Evolutionary conservation across 2,888 invertebrate genomes (phyloP), one percentile per base, ranked within the genome.

Genomic region (Halictus quadricinctus): DNA sequence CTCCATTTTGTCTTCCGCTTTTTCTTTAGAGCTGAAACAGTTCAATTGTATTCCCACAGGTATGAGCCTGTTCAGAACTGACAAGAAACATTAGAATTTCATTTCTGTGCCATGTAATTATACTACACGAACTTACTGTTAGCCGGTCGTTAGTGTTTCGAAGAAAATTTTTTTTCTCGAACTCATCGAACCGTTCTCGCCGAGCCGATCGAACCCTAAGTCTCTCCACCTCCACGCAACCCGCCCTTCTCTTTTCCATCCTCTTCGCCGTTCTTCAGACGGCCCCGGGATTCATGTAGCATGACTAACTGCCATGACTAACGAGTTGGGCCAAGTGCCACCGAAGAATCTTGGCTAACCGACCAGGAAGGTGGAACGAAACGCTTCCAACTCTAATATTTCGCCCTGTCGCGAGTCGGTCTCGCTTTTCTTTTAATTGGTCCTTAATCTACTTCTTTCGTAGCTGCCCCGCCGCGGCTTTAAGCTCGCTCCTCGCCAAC

Each of bases 231-330:
- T n/a, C 58, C 58, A 72, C 74, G 73, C 64, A 46, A 58, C 79
- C 78, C 72, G 41, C 50, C 77, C 80, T 60, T 76, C 79, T 73
- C 77, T 82, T 73, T 80, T 70, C 75, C 80, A 81, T 83, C 83
- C 81, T 84, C 84, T 77, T 79, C 84, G 79, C 82, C 88, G 88
- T 87, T 86, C 88, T 86, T 86, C 83, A 83, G 70, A 70, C 41
- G 88, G 84, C 48, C 74, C 64, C 18, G 29, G 87, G 90, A 91
- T 88, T 88, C 90, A 88, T 91, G 87, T 87, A 90, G 90, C 92
- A 88, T 92, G 93, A 92, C 93, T 93, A 94, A 93, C 92, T 92
- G 91, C 92, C 93, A 89, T 91, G 93, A 93, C 93, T 94, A 94
- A 94, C 93, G 92, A 94, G 93, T 89, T 91, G 90, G 90, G 91